Evolutionary conservation across 2,888 invertebrate species (phyloP), one percentile per base, ranked within the genome.

Genomic region (Antheraea assamensis): DNA sequence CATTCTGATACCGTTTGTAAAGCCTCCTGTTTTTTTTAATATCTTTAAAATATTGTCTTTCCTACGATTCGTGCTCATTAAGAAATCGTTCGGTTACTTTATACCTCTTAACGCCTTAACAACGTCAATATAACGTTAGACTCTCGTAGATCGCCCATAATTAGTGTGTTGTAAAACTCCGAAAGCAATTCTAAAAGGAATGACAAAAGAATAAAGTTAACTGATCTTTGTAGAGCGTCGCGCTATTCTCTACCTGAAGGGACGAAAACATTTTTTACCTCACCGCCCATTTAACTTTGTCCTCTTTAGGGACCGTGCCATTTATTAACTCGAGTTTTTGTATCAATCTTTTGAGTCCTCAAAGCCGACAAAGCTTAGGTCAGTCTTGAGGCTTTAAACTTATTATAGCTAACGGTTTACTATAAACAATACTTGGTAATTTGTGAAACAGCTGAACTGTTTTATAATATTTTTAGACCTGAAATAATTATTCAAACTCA

Each of bases 241-340:
- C 86, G 88, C 85, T 88, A 83, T 79, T 83, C 81, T 85, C 84
- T 92, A 92, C 87, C 87, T 87, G 88, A 74, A 70, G 55, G 68
- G 68, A 71, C 66, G 61, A 70, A 74, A 81, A 87, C 83, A 88
- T 86, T 88, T 85, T 81, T 81, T 81, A 82, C 87, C 85, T 77
- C 86, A 84, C 81, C 76, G 79, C 75, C 81, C 83, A 86, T 88
- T 88, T 85, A 82, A 84, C 83, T 84, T 80, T 79, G 84, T 86
- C 85, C 87, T 87, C 84, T 86, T 87, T 85, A 81, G 80, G 86
- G 84, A 75, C 82, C 83, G 82, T 85, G 84, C 87, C 90, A 89
- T 92, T 91, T 92, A 88, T 92, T 89, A 87, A 79, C 75, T 71
- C 75, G 76, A 76, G 81, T 87, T 88, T 90, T 84, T 85, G 76